These are phyloP conservation scores for Hypena proboscidalis DNA, from an alignment of 2,888 invertebrate genomes.

Conservation along the genomic window DNA sequence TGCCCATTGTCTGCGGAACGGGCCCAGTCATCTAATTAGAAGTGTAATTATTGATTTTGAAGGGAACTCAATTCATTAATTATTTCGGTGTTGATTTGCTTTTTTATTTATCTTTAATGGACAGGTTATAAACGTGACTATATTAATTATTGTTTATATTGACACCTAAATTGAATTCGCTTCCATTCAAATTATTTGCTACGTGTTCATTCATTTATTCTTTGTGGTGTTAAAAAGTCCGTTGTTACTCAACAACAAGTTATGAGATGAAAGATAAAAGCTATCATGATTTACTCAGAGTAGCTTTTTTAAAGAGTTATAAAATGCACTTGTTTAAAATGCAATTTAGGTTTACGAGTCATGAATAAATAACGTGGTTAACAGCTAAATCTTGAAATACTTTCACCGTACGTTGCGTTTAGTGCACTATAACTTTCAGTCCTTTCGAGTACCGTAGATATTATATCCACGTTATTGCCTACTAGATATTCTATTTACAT, in stretches of 20 bases:
- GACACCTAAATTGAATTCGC: no score
- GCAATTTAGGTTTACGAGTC: conserved; percentile 46
- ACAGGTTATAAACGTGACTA: conserved; percentile 1
- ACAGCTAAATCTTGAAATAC: conserved; percentile 48
- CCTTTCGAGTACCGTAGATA: conserved; percentile 38
- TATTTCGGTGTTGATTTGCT: conserved; percentile 13
- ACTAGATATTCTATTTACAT: conserved; percentile 19
- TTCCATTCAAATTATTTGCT: no score
- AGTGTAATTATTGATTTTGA: conserved; percentile 36
- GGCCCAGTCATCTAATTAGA: conserved; percentile 42
- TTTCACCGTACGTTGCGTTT: conserved; percentile 46
- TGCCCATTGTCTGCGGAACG: conserved; percentile 60
- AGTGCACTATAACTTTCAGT: conserved; percentile 48
- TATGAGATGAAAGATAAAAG: conserved; percentile 29
- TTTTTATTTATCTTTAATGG: conserved; percentile 7
- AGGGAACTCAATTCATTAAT: conserved; percentile 22
- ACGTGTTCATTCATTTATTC: no score
- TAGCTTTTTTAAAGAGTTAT: conserved; percentile 36
- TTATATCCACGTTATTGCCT: conserved; percentile 24
- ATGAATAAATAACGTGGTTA: conserved; percentile 48
- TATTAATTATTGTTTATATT: no score
- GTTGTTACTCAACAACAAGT: conserved; percentile 6
- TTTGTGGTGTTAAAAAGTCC: no score
- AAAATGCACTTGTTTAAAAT: conserved; percentile 47
- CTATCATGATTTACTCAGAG: conserved; percentile 33